These are phyloP conservation scores for Baryphthengus martii DNA, from an alignment of 2,113 vertebrate species.

Conservation along the genomic window DNA sequence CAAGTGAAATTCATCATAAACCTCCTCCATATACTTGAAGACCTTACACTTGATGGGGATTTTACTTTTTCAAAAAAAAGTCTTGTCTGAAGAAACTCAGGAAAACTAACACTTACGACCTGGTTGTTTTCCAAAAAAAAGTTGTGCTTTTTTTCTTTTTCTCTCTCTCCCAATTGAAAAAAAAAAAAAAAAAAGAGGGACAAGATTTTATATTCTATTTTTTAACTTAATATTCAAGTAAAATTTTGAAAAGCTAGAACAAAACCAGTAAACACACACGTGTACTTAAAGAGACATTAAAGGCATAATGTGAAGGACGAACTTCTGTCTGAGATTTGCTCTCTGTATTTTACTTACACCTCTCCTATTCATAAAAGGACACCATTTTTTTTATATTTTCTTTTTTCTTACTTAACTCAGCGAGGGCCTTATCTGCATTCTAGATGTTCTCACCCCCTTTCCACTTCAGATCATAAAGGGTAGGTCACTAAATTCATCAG, in stretches of 20 bases:
- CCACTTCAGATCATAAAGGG: not conserved
- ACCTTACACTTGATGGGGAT: not conserved
- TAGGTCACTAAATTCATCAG: not conserved
- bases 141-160: not conserved
- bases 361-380: not conserved
- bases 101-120: not conserved
- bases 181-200: not conserved
- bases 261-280: not conserved
- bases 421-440: not conserved
- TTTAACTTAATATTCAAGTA: not conserved
- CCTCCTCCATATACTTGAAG: not conserved
- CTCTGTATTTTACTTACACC: not conserved
- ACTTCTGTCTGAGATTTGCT: not conserved
- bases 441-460: not conserved
- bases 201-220: not conserved
- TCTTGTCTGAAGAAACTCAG: not conserved
- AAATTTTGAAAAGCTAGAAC: not conserved
- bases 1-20: not conserved
- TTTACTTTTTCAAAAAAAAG: not conserved
- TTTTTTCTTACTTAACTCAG: not conserved
- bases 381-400: no score
- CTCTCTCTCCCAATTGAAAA: not conserved
- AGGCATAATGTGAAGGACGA: not conserved
- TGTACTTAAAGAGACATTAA: not conserved
- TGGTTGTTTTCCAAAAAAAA: not conserved